Base-by-base conservation (phyloP, 2,113 vertebrate species). In the Cebus imitator region DNA sequence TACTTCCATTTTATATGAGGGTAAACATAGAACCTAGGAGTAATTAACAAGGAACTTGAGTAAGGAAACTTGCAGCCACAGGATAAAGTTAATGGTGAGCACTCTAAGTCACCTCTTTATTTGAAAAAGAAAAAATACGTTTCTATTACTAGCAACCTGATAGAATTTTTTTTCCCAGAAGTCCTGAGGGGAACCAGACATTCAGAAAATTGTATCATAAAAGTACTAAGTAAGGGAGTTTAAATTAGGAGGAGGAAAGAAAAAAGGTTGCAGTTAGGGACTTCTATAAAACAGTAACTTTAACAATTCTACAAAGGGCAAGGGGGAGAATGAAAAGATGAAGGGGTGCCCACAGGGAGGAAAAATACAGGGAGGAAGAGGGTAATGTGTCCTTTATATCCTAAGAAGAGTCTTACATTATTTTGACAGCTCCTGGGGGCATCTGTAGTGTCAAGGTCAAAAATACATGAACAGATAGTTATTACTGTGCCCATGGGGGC, bases 381-480 rank as follows among this genome's bases (percentile, higher is more conserved):
- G 75, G 43, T 55, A 35, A 52, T 13, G n/a, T 37, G 87, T 97
- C 84, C 82, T 97, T 96, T 91, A 78, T 75, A 97, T 90, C 81
- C 80, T 52, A 96, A 97, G 93, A 96, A 95, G 87, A 97, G 97
- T 50, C 79, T 96, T 93, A 98, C 91, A 97, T 91, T 90, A 98
- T 90, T 98, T 95, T 98, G 98, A 98, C 98, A 97, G 95, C 85
- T 98, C 98, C 97, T 95, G 96, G 94, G 85, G 97, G 40, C 66
- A 96, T 97, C 87, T 96, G 50, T 52, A 98, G 90, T 87, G 32
- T 75, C 97, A 96, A 98, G 97, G 95, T 98, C 97, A 98, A 98
- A 98, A 98, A 97, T 57, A 97, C 85, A 97, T 94, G 95, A 97
- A 96, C 98, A 0, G 0, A 96, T 91, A 96, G 94, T 90, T 80